Evolutionary conservation across 1,140 invertebrate species (phyloP).

Genomic region (Sesamia nonagrioides): DNA sequence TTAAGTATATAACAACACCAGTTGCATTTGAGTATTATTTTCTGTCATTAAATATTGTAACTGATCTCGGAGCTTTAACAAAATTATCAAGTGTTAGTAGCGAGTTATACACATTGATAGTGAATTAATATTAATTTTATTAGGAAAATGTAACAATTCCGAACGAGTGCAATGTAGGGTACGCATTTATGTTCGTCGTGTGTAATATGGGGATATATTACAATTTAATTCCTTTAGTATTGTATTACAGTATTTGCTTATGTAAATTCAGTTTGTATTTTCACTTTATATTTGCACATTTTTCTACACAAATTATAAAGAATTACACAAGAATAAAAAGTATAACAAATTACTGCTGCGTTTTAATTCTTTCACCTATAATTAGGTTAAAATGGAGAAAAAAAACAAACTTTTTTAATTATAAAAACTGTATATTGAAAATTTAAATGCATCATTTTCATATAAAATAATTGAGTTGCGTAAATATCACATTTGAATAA

Average conservation of each 20-base stretch:
- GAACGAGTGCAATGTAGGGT: slow-evolving; percentile 13
- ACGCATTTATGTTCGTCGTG: slow-evolving; percentile 13
- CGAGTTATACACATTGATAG: slow-evolving; percentile 45
- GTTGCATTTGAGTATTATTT: slow-evolving; percentile 76
- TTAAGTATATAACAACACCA: slow-evolving; percentile 74
- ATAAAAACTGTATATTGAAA: not conserved
- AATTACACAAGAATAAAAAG: slow-evolving; percentile 81
- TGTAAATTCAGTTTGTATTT: slow-evolving; percentile 79
- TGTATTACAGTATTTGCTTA: slow-evolving; percentile 72
- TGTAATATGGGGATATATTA: slow-evolving; percentile 34
- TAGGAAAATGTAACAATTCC: slow-evolving; percentile 27
- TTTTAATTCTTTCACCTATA: slow-evolving; percentile 32
- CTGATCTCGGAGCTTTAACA: slow-evolving; percentile 68
- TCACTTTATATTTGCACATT: slow-evolving; percentile 82
- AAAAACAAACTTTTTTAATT: not conserved
- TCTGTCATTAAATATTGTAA: slow-evolving; percentile 55
- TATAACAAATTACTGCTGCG: slow-evolving; percentile 54
- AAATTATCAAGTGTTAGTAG: slow-evolving; percentile 56
- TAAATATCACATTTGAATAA: slow-evolving; percentile 12
- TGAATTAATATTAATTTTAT: slow-evolving; percentile 44
- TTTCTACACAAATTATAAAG: slow-evolving; percentile 82
- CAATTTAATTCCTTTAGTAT: slow-evolving; percentile 63
- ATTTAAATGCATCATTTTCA: not conserved
- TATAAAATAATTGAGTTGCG: not conserved
- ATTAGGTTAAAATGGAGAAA: not conserved